Evolutionary conservation across 2,113 vertebrate genomes (phyloP).

Genomic region (Peromyscus polionotus): DNA sequence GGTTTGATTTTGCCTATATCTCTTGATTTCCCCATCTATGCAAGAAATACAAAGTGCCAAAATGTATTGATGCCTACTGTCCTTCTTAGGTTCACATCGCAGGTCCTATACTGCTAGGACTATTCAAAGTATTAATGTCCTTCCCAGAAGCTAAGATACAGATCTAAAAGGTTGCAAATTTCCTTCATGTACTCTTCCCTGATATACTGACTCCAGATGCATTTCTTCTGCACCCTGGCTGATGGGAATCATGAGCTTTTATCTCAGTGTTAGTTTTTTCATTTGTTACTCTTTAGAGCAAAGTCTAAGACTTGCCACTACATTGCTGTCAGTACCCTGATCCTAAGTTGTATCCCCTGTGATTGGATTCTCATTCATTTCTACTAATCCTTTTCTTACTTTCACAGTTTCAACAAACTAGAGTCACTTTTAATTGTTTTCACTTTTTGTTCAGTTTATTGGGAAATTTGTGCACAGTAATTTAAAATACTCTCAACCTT

Average conservation of each 20-base stretch:
- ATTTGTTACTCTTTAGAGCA: background rate
- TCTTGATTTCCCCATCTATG: background rate
- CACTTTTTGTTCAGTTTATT: background rate
- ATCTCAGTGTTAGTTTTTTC: background rate
- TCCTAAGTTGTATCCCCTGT: background rate
- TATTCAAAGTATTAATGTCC: background rate
- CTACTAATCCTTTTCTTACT: background rate
- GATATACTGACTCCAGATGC: fast-evolving
- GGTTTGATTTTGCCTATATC: background rate
- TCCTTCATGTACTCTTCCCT: background rate
- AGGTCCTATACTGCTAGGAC: background rate
- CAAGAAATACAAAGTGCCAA: background rate
- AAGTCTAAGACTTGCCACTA: background rate
- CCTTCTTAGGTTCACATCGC: background rate
- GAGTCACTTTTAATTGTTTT: background rate
- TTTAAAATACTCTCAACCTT: background rate
- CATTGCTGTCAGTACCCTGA: background rate
- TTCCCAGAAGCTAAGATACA: background rate
- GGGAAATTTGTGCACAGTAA: background rate
- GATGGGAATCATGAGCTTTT: background rate
- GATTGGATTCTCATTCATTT: background rate
- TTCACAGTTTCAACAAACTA: background rate
- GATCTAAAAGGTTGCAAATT: background rate
- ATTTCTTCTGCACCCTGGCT: background rate
- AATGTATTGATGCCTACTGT: background rate